phyloP scores from a whole-genome alignment of 2,797 vertebrate genomes.

The Lithobates pipiens region DNA sequence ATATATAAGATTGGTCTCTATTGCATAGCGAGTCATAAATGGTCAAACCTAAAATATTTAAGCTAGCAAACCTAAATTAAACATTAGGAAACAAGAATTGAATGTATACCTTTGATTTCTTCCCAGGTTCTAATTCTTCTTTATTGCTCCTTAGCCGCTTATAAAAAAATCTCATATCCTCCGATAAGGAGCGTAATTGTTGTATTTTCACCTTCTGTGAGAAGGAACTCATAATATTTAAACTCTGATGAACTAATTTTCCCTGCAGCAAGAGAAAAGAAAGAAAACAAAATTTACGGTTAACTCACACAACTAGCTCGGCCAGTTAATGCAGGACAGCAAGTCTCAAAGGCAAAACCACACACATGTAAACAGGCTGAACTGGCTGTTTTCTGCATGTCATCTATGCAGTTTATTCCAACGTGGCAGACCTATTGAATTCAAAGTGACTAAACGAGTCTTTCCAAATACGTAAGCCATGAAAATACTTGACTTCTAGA shows the following conservation, averaged over 20 bases:
- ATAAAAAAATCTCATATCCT: slow-evolving; percentile 94
- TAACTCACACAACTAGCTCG: neutral
- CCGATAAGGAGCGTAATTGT: slow-evolving; percentile 90
- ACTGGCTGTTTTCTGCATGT: neutral
- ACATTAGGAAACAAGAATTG: neutral
- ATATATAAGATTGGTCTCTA: too few relatives aligned
- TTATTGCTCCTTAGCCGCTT: slow-evolving; percentile 91
- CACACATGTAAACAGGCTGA: neutral
- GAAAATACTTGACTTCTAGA: neutral
- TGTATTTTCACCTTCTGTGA: slow-evolving; percentile 95
- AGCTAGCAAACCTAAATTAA: neutral
- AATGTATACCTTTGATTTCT: slow-evolving; percentile 89
- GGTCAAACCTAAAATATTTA: too few relatives aligned
- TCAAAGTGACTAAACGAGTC: slow-evolving; percentile 1
- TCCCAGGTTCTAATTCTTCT: slow-evolving; percentile 93
- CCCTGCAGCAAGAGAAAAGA: slow-evolving; percentile 79
- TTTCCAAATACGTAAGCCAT: neutral
- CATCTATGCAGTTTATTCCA: neutral
- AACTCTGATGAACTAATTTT: slow-evolving; percentile 93
- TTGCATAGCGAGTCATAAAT: too few relatives aligned
- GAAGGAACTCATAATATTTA: slow-evolving; percentile 95
- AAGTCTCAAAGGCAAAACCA: neutral
- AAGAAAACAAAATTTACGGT: slow-evolving; percentile 51
- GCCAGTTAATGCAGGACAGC: slow-evolving; percentile 1
- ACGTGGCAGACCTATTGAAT: neutral